Percentiles rank a stretch among this genome's conserved stretches.
Conservation (phyloP, 2,797 vertebrate species). For the Acipenser transmontanus region DNA sequence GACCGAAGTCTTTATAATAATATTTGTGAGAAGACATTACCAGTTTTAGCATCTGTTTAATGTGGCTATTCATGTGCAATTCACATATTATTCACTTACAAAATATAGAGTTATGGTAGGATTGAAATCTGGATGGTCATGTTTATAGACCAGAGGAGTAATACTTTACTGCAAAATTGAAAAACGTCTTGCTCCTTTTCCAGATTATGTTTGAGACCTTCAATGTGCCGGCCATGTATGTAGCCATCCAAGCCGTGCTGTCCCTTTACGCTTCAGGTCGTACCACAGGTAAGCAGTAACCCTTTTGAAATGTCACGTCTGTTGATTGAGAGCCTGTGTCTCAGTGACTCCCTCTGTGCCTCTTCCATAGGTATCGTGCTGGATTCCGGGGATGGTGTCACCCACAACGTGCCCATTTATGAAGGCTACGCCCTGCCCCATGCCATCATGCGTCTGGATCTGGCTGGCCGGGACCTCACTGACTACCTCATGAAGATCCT, state of each 20-base stretch:
- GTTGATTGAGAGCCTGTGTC: not conserved
- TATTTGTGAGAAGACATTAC: too few relatives aligned
- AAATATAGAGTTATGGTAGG: too few relatives aligned
- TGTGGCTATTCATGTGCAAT: too few relatives aligned
- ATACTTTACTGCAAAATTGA: not conserved
- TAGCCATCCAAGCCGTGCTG: constrained; percentile 92
- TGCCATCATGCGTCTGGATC: constrained; percentile 94
- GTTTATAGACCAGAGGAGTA: too few relatives aligned
- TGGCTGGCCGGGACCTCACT: constrained; percentile 93
- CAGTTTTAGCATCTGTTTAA: too few relatives aligned
- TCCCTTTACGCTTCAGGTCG: constrained; percentile 93
- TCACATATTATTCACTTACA: too few relatives aligned
- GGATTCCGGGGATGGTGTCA: constrained; percentile 92
- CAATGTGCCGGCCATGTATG: constrained; percentile 96
- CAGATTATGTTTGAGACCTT: constrained; percentile 99
- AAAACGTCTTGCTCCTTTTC: constrained; percentile 6
- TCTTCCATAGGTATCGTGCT: constrained; percentile 78
- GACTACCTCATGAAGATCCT: constrained; percentile 99
- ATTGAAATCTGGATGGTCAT: too few relatives aligned
- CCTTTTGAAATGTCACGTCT: not conserved
- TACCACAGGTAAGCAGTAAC: constrained; percentile 78
- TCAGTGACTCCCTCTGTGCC: not conserved
- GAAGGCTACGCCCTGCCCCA: constrained; percentile 93
- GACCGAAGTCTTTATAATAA: too few relatives aligned
- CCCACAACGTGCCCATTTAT: constrained; percentile 94